These are phyloP conservation scores for Meles meles DNA, from an alignment of 2,113 vertebrate species.

Conservation along the genomic window DNA sequence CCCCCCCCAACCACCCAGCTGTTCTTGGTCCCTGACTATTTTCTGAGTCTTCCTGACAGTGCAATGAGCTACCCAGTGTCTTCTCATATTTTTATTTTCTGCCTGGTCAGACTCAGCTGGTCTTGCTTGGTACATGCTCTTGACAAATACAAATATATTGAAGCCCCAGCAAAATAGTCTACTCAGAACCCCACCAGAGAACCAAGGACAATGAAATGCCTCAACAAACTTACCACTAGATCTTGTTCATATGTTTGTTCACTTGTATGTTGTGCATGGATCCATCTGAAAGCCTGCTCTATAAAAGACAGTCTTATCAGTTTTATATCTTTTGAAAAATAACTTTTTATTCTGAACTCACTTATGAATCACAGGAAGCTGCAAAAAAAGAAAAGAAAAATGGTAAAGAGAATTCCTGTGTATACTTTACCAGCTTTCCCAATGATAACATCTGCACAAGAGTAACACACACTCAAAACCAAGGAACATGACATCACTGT, in stretches of 20 bases:
- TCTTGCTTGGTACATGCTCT: not conserved
- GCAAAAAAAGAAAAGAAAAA: not conserved
- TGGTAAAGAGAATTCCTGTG: not conserved
- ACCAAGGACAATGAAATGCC: not conserved
- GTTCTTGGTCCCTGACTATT: not conserved
- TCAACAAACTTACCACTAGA: not conserved
- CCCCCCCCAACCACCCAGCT: rapidly evolving
- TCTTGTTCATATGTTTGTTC: not conserved
- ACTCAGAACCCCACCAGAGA: not conserved
- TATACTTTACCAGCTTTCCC: not conserved
- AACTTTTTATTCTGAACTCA: not conserved
- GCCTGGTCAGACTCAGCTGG: not conserved
- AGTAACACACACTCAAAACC: not conserved
- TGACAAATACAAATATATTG: not conserved
- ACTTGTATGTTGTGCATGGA: too few relatives aligned
- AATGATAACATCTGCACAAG: not conserved
- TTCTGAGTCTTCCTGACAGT: not conserved
- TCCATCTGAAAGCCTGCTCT: not conserved
- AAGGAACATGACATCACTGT: not conserved
- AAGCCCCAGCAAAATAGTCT: not conserved
- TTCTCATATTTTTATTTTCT: not conserved
- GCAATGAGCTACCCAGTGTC: not conserved
- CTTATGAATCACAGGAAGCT: not conserved
- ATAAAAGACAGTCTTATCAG: not conserved
- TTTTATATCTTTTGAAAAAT: not conserved